Evolutionary conservation across 2,113 vertebrate species (phyloP).

Genomic region (Jaculus jaculus): DNA sequence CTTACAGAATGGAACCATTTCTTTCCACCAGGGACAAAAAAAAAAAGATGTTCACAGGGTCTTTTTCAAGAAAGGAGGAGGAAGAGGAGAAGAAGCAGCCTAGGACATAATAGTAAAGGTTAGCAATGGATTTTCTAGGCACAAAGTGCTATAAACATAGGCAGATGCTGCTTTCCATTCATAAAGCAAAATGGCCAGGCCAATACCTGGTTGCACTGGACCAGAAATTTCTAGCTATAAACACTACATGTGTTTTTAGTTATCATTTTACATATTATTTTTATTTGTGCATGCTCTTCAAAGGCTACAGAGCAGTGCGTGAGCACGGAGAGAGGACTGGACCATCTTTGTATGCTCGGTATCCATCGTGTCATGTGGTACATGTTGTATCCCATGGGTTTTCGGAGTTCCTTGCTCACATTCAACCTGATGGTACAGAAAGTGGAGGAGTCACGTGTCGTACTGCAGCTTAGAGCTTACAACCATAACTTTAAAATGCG

Average conservation of each 20-base stretch:
- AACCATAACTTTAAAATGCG: not conserved
- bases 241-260: not conserved
- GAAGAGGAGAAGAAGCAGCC: not conserved
- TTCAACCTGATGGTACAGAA: not conserved
- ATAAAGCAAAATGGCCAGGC: not conserved
- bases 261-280: not conserved
- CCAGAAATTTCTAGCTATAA: not conserved
- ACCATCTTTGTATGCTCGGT: not conserved
- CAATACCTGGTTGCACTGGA: not conserved
- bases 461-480: not conserved
- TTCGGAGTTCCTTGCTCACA: not conserved
- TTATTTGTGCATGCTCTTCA: not conserved
- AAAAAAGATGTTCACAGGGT: not conserved
- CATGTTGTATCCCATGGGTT: not conserved
- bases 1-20: not conserved
- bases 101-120: not conserved
- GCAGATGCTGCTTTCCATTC: not conserved
- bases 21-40: not conserved
- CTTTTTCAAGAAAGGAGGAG: not conserved
- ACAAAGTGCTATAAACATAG: not conserved
- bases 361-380: not conserved
- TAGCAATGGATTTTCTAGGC: not conserved
- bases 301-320: not conserved
- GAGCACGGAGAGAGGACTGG: conserved; percentile 2
- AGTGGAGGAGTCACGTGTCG: not conserved